Evolutionary conservation across 2,113 vertebrate species (phyloP).

Genomic region (Macquaria australasica): DNA sequence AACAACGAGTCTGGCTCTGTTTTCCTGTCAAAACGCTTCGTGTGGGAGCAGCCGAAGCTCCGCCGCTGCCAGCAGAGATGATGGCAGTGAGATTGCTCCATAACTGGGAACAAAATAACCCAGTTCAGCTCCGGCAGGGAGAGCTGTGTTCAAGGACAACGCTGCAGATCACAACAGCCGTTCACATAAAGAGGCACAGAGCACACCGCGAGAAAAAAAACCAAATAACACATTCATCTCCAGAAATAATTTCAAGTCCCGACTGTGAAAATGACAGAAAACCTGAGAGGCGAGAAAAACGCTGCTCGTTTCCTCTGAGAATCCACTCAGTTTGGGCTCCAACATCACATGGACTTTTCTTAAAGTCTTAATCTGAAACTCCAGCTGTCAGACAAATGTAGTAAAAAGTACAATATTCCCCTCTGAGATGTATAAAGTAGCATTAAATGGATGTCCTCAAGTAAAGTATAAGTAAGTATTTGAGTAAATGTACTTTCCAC

Average conservation of each 20-base stretch:
- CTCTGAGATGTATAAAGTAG: no score
- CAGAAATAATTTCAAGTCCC: background rate
- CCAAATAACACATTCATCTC: no score
- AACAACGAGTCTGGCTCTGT: background rate
- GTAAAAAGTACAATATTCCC: no score
- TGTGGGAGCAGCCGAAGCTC: background rate
- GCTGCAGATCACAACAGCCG: background rate
- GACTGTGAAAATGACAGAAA: background rate
- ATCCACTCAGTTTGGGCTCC: no score
- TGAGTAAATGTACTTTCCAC: no score
- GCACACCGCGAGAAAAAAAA: background rate
- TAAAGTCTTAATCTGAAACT: no score
- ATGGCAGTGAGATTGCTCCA: background rate
- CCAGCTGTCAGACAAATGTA: no score
- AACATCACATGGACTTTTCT: no score
- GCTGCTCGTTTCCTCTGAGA: background rate
- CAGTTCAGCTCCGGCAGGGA: background rate
- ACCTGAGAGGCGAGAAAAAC: background rate
- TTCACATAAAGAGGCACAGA: background rate
- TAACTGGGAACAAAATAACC: constrained; percentile 6
- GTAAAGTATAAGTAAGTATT: no score
- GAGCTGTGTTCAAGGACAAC: constrained; percentile 12
- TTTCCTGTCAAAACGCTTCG: constrained; percentile 17
- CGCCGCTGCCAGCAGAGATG: constrained; percentile 4
- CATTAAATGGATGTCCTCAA: no score